Percentiles rank a stretch among this genome's conserved stretches.
These are phyloP conservation scores for Palaemon carinicauda DNA, from an alignment of 1,140 invertebrate genomes.

Conservation along the genomic window DNA sequence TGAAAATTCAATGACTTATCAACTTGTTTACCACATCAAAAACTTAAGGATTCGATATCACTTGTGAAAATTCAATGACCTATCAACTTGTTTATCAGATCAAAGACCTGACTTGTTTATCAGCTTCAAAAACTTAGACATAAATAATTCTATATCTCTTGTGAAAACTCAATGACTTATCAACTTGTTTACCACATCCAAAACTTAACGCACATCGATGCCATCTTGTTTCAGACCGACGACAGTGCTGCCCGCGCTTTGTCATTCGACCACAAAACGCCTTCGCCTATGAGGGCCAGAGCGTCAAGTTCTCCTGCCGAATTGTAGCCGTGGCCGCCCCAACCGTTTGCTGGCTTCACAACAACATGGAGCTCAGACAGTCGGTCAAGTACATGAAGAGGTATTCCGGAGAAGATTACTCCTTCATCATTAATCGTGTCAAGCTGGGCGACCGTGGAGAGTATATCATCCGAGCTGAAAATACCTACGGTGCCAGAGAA, in stretches of 20 bases:
- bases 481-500: slow-evolving; percentile 95
- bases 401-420: slow-evolving; percentile 94
- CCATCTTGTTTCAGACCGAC: slow-evolving; percentile 76
- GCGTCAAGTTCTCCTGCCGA: slow-evolving; percentile 95
- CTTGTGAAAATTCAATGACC: too few species aligned
- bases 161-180: too few species aligned
- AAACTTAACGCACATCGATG: too few species aligned
- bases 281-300: slow-evolving; percentile 96
- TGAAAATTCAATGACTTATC: too few species aligned
- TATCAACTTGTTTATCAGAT: too few species aligned
- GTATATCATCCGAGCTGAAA: slow-evolving; percentile 96
- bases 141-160: too few species aligned
- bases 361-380: slow-evolving; percentile 92
- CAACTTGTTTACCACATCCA: too few species aligned
- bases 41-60: too few species aligned
- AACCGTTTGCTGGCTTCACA: slow-evolving; percentile 94
- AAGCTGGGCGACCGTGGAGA: slow-evolving; percentile 96
- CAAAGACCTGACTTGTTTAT: too few species aligned
- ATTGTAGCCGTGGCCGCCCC: slow-evolving; percentile 94
- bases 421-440: slow-evolving; percentile 95
- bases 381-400: slow-evolving; percentile 99
- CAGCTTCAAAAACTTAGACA: too few species aligned
- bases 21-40: too few species aligned
- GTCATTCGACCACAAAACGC: slow-evolving; percentile 95
- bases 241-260: slow-evolving; percentile 97